These are phyloP conservation scores for Chaenodraco wilsoni DNA, from an alignment of 2,797 vertebrate species.

Conservation along the genomic window DNA sequence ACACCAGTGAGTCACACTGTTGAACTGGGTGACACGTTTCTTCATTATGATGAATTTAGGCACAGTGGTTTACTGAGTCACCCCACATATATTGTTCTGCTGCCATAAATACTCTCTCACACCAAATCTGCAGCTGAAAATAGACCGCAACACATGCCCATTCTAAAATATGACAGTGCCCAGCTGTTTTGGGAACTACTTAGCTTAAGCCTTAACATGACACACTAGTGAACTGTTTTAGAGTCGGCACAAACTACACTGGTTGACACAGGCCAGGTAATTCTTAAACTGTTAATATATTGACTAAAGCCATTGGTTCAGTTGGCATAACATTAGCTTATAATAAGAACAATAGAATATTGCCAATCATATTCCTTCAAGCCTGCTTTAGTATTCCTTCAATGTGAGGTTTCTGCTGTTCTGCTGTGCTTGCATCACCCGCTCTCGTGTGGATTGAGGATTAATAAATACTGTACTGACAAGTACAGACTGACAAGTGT, in stretches of 20 bases:
- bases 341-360: background rate
- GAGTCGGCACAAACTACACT: constrained; percentile 1
- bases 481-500: constrained; percentile 1
- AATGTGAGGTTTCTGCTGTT: constrained; percentile 9
- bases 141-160: constrained; percentile 9
- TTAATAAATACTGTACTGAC: constrained; percentile 12
- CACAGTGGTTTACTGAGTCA: constrained; percentile 26
- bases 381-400: constrained; percentile 3
- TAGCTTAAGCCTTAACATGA: background rate
- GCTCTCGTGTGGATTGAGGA: background rate
- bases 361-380: background rate
- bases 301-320: constrained; percentile 10
- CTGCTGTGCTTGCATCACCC: constrained; percentile 19
- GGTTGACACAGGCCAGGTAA: background rate
- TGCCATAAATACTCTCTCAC: constrained; percentile 13
- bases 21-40: background rate
- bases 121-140: constrained; percentile 26
- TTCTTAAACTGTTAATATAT: constrained; percentile 9
- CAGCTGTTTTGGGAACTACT: constrained; percentile 18
- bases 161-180: background rate
- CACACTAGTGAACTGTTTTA: background rate
- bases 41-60: background rate
- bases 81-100: constrained; percentile 9
- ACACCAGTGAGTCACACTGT: constrained; percentile 9
- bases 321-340: constrained; percentile 15